Percentiles rank a stretch among this genome's conserved stretches.
These are phyloP conservation scores for Phragmatobia fuliginosa DNA, from an alignment of 2,888 invertebrate species.

Conservation along the genomic window DNA sequence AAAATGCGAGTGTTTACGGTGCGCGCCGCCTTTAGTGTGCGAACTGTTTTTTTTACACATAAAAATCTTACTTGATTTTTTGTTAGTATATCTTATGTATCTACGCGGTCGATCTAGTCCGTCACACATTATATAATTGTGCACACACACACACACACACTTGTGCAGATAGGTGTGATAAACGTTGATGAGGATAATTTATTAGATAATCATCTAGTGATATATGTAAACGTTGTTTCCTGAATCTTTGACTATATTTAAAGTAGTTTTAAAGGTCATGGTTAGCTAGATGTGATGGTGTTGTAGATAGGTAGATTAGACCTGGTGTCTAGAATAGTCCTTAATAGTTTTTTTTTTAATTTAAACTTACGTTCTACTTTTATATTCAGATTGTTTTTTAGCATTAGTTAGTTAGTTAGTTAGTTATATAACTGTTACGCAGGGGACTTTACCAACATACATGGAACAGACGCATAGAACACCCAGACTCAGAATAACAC, in stretches of 20 bases:
- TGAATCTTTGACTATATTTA: background rate
- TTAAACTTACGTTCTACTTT: too few relatives aligned
- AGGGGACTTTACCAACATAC: too few relatives aligned
- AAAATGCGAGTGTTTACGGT: conserved; percentile 51
- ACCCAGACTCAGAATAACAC: too few relatives aligned
- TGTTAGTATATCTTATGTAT: conserved; percentile 18
- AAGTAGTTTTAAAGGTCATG: background rate
- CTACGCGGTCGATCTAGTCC: conserved; percentile 15
- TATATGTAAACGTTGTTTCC: background rate
- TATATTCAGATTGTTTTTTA: too few relatives aligned
- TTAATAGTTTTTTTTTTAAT: background rate
- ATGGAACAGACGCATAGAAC: too few relatives aligned
- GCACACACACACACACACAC: conserved; percentile 3
- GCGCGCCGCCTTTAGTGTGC: conserved; percentile 30
- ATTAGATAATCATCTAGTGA: background rate
- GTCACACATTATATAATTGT: conserved; percentile 9
- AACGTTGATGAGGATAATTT: conserved; percentile 4
- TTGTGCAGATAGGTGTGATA: conserved; percentile 1
- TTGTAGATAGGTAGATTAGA: background rate
- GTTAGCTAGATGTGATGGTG: too few relatives aligned
- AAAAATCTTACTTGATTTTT: conserved; percentile 25
- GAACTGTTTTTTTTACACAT: conserved; percentile 24
- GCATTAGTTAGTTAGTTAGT: too few relatives aligned
- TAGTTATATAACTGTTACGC: too few relatives aligned
- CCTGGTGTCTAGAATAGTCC: background rate